phyloP scores from a whole-genome alignment of 2,888 invertebrate genomes.

The Helobdella robusta region DNA sequence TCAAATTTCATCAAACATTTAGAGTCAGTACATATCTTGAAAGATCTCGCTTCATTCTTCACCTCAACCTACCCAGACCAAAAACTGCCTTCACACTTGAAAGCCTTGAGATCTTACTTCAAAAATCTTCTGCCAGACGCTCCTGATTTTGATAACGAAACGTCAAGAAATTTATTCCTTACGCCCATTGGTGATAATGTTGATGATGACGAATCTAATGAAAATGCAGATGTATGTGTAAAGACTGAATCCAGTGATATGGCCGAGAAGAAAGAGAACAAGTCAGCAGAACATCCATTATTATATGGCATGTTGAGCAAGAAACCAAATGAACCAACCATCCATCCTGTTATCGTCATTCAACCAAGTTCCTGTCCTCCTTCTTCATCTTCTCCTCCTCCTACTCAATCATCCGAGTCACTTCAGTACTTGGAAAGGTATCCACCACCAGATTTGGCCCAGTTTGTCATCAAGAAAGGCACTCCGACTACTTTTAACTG shows the following conservation, averaged over 20 bases:
- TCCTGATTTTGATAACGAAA: slow-evolving; percentile 14
- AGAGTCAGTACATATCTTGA: slow-evolving; percentile 4
- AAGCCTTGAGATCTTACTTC: slow-evolving; percentile 16
- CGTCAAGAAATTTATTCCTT: neutral
- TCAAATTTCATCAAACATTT: slow-evolving; percentile 23
- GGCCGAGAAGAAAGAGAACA: neutral
- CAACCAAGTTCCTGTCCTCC: neutral
- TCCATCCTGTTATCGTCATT: slow-evolving; percentile 1
- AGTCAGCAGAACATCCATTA: neutral
- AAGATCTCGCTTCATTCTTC: slow-evolving; percentile 12
- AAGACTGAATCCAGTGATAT: neutral
- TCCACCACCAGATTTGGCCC: slow-evolving; percentile 16
- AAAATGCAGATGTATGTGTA: too few species aligned
- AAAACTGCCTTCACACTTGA: neutral
- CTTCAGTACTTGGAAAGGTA: slow-evolving; percentile 13
- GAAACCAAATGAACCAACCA: neutral
- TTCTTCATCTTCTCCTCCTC: neutral
- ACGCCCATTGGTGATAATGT: too few species aligned
- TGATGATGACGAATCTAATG: neutral
- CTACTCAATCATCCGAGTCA: neutral
- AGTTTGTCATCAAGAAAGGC: slow-evolving; percentile 19
- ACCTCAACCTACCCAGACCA: neutral
- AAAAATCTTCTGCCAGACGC: slow-evolving; percentile 25
- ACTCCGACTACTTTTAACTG: slow-evolving; percentile 21
- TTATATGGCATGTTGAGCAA: neutral